These are phyloP conservation scores for Strigamia maritima DNA, from an alignment of 2,888 invertebrate genomes.

Conservation along the genomic window DNA sequence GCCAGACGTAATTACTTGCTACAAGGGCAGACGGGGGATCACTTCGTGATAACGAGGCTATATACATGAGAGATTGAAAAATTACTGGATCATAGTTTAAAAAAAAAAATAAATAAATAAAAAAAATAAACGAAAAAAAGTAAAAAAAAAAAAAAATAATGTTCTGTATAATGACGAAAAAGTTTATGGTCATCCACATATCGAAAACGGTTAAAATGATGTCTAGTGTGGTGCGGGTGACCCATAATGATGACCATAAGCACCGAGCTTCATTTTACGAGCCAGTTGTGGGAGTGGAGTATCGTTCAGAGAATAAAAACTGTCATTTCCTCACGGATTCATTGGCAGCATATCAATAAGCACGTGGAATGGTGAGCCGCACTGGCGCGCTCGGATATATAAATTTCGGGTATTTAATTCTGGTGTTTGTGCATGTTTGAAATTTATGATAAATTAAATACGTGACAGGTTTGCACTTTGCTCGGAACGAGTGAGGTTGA, in stretches of 20 bases:
- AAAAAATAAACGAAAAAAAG: not conserved
- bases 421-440: not conserved
- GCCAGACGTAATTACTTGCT: conserved; percentile 20
- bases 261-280: not conserved
- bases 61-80: not conserved
- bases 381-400: not conserved
- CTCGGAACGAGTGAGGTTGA: not conserved
- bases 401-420: not conserved
- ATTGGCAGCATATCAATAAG: conserved; percentile 5
- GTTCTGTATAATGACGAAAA: too few relatives aligned
- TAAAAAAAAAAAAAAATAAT: not conserved
- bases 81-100: not conserved
- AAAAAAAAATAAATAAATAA: not conserved
- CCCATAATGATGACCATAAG: conserved; percentile 7
- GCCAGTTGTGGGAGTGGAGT: not conserved
- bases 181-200: conserved; percentile 16
- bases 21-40: not conserved
- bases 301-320: not conserved
- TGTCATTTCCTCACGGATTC: not conserved
- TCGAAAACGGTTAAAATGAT: not conserved
- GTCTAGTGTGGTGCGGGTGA: not conserved
- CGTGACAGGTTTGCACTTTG: not conserved
- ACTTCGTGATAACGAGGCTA: not conserved
- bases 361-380: not conserved
- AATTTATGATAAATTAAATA: not conserved